Conservation (phyloP, 2,113 vertebrate species). For the Stigmatopora argus region DNA sequence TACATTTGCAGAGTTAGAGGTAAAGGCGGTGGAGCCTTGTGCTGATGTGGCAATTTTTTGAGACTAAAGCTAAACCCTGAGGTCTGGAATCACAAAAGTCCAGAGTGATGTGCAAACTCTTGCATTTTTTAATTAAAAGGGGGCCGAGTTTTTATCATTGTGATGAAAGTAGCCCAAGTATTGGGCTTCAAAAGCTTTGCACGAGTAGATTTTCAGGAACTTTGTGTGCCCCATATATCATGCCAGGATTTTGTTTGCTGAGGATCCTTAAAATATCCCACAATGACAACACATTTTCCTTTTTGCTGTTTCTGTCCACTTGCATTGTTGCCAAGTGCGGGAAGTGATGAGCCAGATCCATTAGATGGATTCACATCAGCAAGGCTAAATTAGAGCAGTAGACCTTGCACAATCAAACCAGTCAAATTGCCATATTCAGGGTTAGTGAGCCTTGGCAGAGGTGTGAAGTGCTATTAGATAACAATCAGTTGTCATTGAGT, state of each 20-base stretch:
- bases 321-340: background rate
- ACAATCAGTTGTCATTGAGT: background rate
- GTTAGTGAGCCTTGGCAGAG: background rate
- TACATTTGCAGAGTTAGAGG: slow-evolving; percentile 45
- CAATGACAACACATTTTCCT: background rate
- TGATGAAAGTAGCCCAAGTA: background rate
- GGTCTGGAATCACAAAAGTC: background rate
- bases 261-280: background rate
- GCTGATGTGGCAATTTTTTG: slow-evolving; percentile 20
- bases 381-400: background rate
- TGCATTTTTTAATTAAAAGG: background rate
- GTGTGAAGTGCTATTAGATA: background rate
- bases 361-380: background rate
- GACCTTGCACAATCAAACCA: slow-evolving; percentile 22
- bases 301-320: background rate
- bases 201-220: background rate
- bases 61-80: background rate
- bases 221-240: background rate
- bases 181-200: background rate
- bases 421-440: slow-evolving; percentile 22
- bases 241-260: background rate
- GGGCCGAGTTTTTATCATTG: background rate
- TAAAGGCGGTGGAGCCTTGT: slow-evolving; percentile 26
- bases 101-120: background rate
- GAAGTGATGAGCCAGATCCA: background rate